phyloP scores from a whole-genome alignment of 2,113 vertebrate genomes.

The Spea bombifrons region DNA sequence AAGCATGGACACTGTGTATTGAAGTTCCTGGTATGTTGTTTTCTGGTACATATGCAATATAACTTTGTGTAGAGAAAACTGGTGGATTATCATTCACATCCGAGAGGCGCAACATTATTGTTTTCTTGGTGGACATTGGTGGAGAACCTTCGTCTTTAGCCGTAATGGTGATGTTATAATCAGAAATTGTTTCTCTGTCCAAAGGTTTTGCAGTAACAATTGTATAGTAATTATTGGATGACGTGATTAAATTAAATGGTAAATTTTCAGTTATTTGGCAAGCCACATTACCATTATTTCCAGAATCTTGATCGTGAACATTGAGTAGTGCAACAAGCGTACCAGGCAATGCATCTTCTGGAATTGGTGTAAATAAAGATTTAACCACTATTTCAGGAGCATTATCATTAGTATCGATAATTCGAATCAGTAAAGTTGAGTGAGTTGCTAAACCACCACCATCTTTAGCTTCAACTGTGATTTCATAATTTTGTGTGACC shows the following conservation, averaged over 20 bases:
- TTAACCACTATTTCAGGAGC: conserved; percentile 55
- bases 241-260: conserved; percentile 53
- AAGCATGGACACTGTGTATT: conserved; percentile 42
- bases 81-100: conserved; percentile 75
- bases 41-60: conserved; percentile 56
- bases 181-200: conserved; percentile 48
- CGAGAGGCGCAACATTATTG: conserved; percentile 57
- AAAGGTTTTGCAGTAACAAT: conserved; percentile 51
- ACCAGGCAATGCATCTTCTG: conserved; percentile 49
- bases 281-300: conserved; percentile 52
- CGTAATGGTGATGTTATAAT: conserved; percentile 52
- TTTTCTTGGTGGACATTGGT: conserved; percentile 34
- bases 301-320: conserved; percentile 55
- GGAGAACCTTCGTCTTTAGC: conserved; percentile 49
- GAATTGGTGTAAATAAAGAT: conserved; percentile 52
- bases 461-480: conserved; percentile 64
- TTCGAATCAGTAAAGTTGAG: conserved; percentile 62
- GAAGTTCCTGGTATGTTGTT: conserved; percentile 36
- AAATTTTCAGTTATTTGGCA: conserved; percentile 49
- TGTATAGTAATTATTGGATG: conserved; percentile 52
- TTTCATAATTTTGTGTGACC: conserved; percentile 56
- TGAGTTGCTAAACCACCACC: conserved; percentile 61
- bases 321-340: conserved; percentile 55
- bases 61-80: conserved; percentile 65
- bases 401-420: conserved; percentile 69